Evolutionary conservation across 1,140 invertebrate species (phyloP).

Genomic region (Latrodectus geometricus): DNA sequence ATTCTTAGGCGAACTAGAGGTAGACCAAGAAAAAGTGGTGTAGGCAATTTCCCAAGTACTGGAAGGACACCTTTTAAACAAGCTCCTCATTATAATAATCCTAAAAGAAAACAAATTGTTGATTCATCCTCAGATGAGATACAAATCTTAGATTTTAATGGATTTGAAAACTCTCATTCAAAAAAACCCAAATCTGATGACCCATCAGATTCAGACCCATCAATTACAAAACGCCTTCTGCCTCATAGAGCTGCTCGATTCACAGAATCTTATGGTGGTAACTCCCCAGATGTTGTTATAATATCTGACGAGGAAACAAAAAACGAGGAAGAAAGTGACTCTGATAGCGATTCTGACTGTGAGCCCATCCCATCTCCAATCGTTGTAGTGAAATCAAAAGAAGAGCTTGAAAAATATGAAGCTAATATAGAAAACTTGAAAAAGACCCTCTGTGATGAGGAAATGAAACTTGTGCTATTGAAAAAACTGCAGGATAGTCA

Average conservation of each 20-base stretch:
- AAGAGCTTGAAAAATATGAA: slow-evolving; percentile 74
- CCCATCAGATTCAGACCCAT: background rate
- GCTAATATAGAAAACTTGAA: slow-evolving; percentile 79
- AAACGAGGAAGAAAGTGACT: slow-evolving; percentile 1
- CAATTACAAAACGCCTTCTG: slow-evolving; percentile 20
- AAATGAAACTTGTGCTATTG: slow-evolving; percentile 92
- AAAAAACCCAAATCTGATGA: slow-evolving; percentile 34
- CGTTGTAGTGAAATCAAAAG: slow-evolving; percentile 7
- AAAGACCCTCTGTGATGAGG: slow-evolving; percentile 91
- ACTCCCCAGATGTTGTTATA: slow-evolving; percentile 13
- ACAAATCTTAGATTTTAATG: slow-evolving; percentile 29
- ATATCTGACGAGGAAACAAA: slow-evolving; percentile 37
- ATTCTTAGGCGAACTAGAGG: background rate
- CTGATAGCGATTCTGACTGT: slow-evolving; percentile 41
- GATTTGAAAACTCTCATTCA: slow-evolving; percentile 6
- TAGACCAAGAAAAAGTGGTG: background rate
- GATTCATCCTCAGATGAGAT: slow-evolving; percentile 15
- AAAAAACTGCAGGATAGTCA: slow-evolving; percentile 94
- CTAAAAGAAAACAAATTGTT: slow-evolving; percentile 13
- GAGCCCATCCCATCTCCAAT: slow-evolving; percentile 34
- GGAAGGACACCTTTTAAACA: background rate
- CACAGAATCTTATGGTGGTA: slow-evolving; percentile 52
- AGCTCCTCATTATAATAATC: background rate
- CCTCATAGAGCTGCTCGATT: slow-evolving; percentile 43
- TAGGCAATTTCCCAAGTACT: background rate